Conservation (phyloP, 2,888 invertebrate species). For the Adelognathus sp. region DNA sequence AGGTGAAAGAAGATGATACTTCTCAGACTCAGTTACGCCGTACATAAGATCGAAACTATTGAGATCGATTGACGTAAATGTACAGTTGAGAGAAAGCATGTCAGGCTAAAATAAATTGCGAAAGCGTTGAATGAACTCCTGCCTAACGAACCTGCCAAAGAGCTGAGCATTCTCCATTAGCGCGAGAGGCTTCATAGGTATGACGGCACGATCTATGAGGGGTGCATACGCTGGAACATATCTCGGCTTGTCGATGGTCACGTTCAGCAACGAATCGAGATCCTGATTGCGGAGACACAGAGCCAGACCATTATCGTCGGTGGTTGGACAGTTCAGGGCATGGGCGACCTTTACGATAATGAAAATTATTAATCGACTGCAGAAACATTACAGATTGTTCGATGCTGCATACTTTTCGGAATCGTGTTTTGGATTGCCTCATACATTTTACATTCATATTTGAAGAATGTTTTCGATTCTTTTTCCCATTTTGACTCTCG, state of each 20-base stretch:
- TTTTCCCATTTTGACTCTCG: too few relatives aligned
- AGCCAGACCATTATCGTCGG: slow-evolving; percentile 82
- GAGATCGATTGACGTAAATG: slow-evolving; percentile 41
- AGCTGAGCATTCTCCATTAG: slow-evolving; percentile 89
- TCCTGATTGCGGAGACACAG: slow-evolving; percentile 83
- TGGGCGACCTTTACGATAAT: slow-evolving; percentile 84
- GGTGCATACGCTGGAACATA: slow-evolving; percentile 95
- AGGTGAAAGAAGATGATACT: slow-evolving; percentile 89
- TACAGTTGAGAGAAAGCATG: not conserved
- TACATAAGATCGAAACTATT: slow-evolving; percentile 92
- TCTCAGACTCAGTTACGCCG: slow-evolving; percentile 92
- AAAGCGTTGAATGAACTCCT: too few relatives aligned
- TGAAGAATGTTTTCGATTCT: too few relatives aligned
- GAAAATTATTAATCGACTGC: too few relatives aligned
- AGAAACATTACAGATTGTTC: too few relatives aligned
- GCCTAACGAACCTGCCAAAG: slow-evolving; percentile 88
- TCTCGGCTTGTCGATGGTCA: slow-evolving; percentile 82
- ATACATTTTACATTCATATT: too few relatives aligned
- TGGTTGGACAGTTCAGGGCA: slow-evolving; percentile 89
- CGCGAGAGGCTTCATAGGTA: slow-evolving; percentile 90
- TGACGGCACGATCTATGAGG: slow-evolving; percentile 92
- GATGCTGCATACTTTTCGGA: too few relatives aligned
- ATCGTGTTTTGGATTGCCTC: too few relatives aligned
- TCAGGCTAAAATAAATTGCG: not conserved
- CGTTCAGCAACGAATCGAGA: slow-evolving; percentile 73